Percentiles rank a stretch among this genome's conserved stretches.
phyloP scores from a whole-genome alignment of 2,113 vertebrate genomes.

The Brevimyrus niger region DNA sequence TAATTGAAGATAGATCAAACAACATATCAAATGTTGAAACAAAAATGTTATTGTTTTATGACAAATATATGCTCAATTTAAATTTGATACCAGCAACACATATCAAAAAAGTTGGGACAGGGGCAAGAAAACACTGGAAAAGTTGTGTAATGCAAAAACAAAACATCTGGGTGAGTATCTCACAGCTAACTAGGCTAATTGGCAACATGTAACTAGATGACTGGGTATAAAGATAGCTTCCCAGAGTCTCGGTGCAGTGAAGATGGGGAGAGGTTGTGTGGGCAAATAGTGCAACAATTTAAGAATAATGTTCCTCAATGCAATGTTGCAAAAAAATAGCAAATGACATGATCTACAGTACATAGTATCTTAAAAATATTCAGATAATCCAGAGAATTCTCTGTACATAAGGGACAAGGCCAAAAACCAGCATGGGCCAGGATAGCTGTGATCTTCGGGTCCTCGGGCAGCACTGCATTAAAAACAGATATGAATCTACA shows the following conservation, averaged over 20 bases:
- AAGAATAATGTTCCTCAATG: background rate
- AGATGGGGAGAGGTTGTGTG: background rate
- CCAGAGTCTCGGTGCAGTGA: background rate
- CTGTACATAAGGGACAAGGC: background rate
- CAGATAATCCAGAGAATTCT: background rate
- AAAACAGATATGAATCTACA: background rate
- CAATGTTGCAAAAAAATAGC: background rate
- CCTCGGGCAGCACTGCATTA: background rate
- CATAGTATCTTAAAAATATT: background rate
- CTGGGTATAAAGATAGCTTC: background rate
- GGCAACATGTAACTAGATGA: background rate
- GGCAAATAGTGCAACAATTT: background rate
- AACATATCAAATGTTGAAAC: background rate
- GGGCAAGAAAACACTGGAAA: background rate
- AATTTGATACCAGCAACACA: too few species aligned
- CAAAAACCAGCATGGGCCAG: background rate
- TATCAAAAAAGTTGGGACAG: background rate
- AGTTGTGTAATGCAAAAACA: background rate
- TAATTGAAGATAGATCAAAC: background rate
- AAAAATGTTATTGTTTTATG: background rate
- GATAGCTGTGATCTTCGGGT: background rate
- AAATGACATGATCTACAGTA: background rate
- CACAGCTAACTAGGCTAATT: background rate
- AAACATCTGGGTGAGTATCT: background rate
- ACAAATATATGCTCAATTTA: too few species aligned